These are phyloP conservation scores for Polypedilum pembai DNA, from an alignment of 1,140 invertebrate species.

Conservation along the genomic window DNA sequence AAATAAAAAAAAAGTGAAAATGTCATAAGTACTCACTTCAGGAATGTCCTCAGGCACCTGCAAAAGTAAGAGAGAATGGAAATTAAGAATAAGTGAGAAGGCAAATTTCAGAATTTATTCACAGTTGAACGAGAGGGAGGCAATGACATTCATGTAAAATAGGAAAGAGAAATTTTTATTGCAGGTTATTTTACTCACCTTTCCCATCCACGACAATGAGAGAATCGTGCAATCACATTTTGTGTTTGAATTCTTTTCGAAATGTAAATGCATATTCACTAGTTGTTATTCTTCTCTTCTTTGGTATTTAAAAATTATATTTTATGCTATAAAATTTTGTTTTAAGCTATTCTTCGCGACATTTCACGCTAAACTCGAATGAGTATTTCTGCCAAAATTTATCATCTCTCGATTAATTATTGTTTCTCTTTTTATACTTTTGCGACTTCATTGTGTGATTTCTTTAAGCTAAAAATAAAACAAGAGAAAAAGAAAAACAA, in stretches of 20 bases:
- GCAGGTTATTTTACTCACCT: conserved; percentile 41
- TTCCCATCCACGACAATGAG: conserved; percentile 96
- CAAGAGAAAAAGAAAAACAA: not conserved
- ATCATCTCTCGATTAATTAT: conserved; percentile 3
- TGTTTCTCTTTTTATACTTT: not conserved
- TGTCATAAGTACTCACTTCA: conserved; percentile 57
- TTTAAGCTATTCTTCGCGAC: not conserved
- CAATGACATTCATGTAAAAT: too few relatives aligned
- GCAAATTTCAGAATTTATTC: not conserved
- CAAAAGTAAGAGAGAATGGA: not conserved
- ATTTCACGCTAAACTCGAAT: not conserved
- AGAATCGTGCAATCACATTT: conserved; percentile 92
- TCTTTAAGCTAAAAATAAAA: conserved; percentile 1
- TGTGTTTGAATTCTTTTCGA: conserved; percentile 85
- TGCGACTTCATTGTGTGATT: conserved; percentile 7
- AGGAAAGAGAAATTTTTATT: not conserved
- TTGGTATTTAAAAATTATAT: not conserved
- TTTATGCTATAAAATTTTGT: not conserved
- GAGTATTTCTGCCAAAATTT: not conserved
- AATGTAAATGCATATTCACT: conserved; percentile 74
- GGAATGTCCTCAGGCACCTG: conserved; percentile 83
- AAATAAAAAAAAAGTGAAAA: too few relatives aligned
- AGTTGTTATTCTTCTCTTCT: not conserved
- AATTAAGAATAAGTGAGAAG: not conserved
- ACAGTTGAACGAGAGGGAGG: not conserved